Conservation (phyloP, 2,113 vertebrate genomes). For the Solenodon paradoxus region DNA sequence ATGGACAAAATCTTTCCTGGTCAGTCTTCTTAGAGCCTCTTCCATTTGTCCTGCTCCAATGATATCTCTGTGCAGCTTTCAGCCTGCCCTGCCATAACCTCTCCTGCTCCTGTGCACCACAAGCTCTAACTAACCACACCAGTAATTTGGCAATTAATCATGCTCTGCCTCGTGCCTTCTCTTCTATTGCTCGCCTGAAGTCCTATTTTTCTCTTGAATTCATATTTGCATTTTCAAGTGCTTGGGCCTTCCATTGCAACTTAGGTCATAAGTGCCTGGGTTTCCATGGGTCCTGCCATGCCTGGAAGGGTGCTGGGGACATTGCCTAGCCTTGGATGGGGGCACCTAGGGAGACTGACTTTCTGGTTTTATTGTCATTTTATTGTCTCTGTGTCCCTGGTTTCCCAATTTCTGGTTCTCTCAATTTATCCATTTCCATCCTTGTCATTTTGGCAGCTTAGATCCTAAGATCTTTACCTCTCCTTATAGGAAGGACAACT, state of each 20-base stretch:
- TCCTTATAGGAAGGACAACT: background rate
- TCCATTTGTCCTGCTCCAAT: background rate
- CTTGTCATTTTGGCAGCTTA: background rate
- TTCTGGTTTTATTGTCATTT: background rate
- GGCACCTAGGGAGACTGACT: background rate
- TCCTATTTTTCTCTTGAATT: background rate
- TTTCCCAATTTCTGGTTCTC: background rate
- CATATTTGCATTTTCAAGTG: background rate
- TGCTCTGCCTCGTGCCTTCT: background rate
- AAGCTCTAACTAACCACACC: background rate
- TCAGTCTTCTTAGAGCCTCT: background rate
- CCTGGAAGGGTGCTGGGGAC: background rate
- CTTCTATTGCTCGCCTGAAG: background rate
- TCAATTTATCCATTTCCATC: background rate
- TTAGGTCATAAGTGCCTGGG: background rate
- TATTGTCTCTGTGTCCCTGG: background rate
- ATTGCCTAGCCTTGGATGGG: background rate
- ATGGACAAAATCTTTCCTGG: background rate
- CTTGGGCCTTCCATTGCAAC: background rate
- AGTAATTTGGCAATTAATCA: background rate
- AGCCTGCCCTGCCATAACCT: background rate
- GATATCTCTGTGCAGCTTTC: background rate
- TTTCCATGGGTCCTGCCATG: accelerated
- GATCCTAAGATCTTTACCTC: background rate
- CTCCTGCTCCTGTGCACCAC: background rate